Conservation (phyloP, 2,113 vertebrate species). For the Rattus norvegicus region GRCr8 NC_086032.1:18994501-18995000, state of each 20-base stretch:
- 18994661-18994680: background rate
- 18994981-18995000: background rate
- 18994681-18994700: background rate
- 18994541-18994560: background rate
- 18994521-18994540: background rate
- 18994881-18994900: background rate
- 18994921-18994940: background rate
- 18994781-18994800: background rate
- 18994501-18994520: background rate
- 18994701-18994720: background rate
- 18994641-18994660: background rate
- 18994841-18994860: no score
- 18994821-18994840: no score
- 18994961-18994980: background rate
- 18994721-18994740: background rate
- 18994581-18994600: background rate
- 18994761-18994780: background rate
- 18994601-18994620: background rate
- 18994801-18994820: background rate
- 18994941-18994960: background rate
- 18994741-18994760: background rate
- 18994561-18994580: background rate
- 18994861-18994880: background rate
- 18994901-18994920: background rate
- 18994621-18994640: no score